Conservation (phyloP, 2,888 invertebrate genomes). For the Agrotis puta region DNA sequence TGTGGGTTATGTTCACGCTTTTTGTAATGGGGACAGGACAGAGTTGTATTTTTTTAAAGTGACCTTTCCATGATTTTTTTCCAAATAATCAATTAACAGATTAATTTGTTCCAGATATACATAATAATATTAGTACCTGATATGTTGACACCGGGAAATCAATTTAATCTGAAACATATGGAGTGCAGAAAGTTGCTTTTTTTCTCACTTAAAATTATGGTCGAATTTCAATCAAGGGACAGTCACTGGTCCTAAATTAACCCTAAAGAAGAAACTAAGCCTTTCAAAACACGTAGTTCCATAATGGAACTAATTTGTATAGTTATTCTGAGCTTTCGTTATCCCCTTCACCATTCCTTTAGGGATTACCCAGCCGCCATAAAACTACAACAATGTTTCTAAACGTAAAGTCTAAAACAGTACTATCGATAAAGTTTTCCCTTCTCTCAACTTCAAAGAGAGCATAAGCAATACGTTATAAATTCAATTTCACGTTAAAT, state of each 20-base stretch:
- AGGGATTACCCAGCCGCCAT: slow-evolving; percentile 7
- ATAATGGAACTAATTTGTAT: neutral
- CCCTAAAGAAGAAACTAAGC: neutral
- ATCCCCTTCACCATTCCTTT: slow-evolving; percentile 1
- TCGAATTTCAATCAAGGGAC: no score
- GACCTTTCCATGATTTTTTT: no score
- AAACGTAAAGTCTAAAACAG: slow-evolving; percentile 17
- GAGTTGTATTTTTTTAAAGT: neutral
- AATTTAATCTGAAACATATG: no score
- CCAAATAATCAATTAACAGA: no score
- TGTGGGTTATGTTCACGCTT: slow-evolving; percentile 40
- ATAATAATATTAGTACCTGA: no score
- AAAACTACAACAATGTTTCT: slow-evolving; percentile 15
- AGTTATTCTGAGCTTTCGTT: neutral
- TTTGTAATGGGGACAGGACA: neutral
- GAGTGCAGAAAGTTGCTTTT: no score
- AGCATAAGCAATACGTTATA: slow-evolving; percentile 22
- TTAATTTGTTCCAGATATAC: no score
- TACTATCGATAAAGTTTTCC: slow-evolving; percentile 26
- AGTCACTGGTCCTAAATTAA: no score
- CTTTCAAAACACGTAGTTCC: neutral
- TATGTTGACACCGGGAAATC: no score
- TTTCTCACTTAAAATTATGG: no score
- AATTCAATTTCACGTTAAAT: slow-evolving; percentile 56
- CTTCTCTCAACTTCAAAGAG: slow-evolving; percentile 22